Conservation (phyloP, 2,797 vertebrate genomes). For the Champsocephalus gunnari region DNA sequence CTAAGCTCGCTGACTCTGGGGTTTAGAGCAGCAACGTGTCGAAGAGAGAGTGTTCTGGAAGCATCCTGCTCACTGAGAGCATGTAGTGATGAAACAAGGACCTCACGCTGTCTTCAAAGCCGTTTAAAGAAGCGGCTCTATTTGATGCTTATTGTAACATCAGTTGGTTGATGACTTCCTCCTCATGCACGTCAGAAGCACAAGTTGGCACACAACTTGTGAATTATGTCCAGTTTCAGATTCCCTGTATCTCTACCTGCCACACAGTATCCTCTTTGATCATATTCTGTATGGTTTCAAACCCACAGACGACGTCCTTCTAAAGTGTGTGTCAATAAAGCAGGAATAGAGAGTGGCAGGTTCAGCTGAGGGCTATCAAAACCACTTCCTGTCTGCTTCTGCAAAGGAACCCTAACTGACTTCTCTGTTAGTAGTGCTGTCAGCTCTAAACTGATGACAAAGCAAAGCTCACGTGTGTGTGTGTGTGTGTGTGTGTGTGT, state of each 20-base stretch:
- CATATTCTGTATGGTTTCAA: not conserved
- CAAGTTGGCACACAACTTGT: not conserved
- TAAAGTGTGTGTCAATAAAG: not conserved
- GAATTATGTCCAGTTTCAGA: not conserved
- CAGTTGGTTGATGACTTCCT: no score
- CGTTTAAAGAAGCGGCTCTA: no score
- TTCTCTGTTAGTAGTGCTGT: no score
- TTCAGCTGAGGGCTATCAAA: not conserved
- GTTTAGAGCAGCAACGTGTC: not conserved
- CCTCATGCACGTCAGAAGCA: not conserved
- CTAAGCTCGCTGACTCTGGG: constrained; percentile 46
- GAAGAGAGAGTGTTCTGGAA: constrained; percentile 16
- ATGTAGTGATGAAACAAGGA: constrained; percentile 23
- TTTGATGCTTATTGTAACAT: no score
- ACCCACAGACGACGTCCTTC: not conserved
- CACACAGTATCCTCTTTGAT: not conserved
- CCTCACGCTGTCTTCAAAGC: no score
- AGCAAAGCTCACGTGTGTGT: constrained; percentile 33
- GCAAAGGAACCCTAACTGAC: no score
- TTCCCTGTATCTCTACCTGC: not conserved
- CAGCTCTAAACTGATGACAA: constrained; percentile 21
- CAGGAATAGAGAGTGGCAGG: not conserved
- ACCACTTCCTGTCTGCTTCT: no score
- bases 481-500: constrained; percentile 52
- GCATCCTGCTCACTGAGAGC: not conserved